phyloP scores from a whole-genome alignment of 1,140 invertebrate genomes.

The Drosophila trapezifrons region DNA sequence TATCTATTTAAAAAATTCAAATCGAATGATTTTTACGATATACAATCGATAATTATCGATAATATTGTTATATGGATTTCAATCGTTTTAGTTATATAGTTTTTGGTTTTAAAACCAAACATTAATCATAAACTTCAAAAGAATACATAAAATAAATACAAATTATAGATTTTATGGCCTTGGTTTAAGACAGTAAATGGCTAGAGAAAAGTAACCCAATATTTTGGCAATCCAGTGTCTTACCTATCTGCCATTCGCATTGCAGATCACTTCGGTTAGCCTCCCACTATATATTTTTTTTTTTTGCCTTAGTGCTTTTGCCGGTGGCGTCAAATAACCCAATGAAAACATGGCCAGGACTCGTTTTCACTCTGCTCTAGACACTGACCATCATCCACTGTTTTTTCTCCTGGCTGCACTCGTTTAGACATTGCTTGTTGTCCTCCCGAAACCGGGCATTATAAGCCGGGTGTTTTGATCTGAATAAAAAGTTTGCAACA shows the following conservation, averaged over 20 bases:
- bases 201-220: slow-evolving; percentile 1
- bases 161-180: background rate
- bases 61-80: too few relatives aligned
- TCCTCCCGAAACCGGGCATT: slow-evolving; percentile 3
- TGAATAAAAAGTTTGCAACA: slow-evolving; percentile 11
- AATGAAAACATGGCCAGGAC: slow-evolving; percentile 34
- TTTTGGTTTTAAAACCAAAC: too few relatives aligned
- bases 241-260: slow-evolving; percentile 7
- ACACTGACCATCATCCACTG: slow-evolving; percentile 6
- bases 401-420: slow-evolving; percentile 7
- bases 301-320: slow-evolving; percentile 1
- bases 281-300: background rate
- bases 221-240: background rate
- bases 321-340: slow-evolving; percentile 38
- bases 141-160: background rate
- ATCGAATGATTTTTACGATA: background rate
- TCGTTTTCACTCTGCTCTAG: background rate
- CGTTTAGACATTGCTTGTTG: slow-evolving; percentile 14
- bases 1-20: too few relatives aligned
- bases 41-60: background rate
- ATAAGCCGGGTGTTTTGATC: slow-evolving; percentile 11
- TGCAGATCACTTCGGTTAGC: slow-evolving; percentile 14
- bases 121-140: too few relatives aligned
- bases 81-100: too few relatives aligned
- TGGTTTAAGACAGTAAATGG: background rate